Evolutionary conservation across 2,113 vertebrate genomes (phyloP).

Genomic region (Gadus macrocephalus): DNA sequence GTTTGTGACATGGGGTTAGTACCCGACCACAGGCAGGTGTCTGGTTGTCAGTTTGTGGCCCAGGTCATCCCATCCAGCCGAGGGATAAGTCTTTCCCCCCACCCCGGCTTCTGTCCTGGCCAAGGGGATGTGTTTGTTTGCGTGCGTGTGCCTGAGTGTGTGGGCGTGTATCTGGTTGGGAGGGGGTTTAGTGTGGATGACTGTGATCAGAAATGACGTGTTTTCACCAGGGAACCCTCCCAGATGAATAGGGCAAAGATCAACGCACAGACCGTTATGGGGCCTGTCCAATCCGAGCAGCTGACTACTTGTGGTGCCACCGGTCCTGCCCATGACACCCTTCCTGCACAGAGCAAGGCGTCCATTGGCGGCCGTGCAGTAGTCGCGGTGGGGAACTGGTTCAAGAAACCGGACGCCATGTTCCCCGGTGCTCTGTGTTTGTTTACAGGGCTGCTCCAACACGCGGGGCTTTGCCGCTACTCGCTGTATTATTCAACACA

Average conservation of each 20-base stretch:
- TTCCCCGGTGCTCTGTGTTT: conserved; percentile 35
- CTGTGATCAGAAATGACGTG: conserved; percentile 54
- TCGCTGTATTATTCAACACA: conserved; percentile 70
- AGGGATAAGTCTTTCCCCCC: too few relatives aligned
- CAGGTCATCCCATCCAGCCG: too few relatives aligned
- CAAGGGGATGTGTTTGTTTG: too few relatives aligned
- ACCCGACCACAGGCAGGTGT: too few relatives aligned
- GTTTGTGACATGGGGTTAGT: too few relatives aligned
- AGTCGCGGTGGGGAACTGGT: background rate
- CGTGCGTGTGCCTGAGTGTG: too few relatives aligned
- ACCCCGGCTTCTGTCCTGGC: too few relatives aligned
- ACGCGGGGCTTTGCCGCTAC: conserved; percentile 50
- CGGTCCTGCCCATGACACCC: conserved; percentile 39
- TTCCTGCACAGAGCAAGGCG: conserved; percentile 37
- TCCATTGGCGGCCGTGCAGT: conserved; percentile 19
- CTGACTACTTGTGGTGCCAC: conserved; percentile 41
- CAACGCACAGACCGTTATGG: conserved; percentile 47
- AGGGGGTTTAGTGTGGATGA: conserved; percentile 21
- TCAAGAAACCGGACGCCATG: too few relatives aligned
- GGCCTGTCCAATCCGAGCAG: conserved; percentile 48
- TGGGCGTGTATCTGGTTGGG: too few relatives aligned
- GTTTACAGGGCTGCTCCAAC: conserved; percentile 54
- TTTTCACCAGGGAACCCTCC: conserved; percentile 59
- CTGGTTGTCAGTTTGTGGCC: too few relatives aligned
- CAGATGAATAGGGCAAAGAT: conserved; percentile 60